phyloP scores from a whole-genome alignment of 2,888 invertebrate genomes.

The Allophyes oxyacanthae region DNA sequence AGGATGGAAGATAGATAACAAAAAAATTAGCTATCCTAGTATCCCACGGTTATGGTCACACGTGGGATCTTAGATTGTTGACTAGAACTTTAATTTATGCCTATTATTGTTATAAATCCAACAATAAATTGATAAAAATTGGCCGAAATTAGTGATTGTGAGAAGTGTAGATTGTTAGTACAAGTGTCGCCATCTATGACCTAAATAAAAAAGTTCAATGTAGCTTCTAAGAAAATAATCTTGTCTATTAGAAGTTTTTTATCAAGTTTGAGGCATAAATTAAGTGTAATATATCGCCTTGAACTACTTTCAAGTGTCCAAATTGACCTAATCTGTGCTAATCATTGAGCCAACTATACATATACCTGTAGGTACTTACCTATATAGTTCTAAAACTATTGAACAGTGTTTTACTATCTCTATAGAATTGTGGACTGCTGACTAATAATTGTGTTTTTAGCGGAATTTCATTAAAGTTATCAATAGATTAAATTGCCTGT shows the following conservation, averaged over 20 bases:
- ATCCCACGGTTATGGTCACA: background rate
- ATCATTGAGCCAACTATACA: too few relatives aligned
- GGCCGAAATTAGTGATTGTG: background rate
- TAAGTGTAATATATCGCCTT: background rate
- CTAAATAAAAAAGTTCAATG: slow-evolving; percentile 1
- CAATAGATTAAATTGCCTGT: too few relatives aligned
- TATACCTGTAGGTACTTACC: too few relatives aligned
- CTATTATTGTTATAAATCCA: background rate
- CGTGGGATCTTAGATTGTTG: slow-evolving; percentile 7
- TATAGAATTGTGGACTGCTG: too few relatives aligned
- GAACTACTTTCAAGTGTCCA: background rate
- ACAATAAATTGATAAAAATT: slow-evolving; percentile 1
- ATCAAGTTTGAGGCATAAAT: background rate
- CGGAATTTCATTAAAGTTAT: too few relatives aligned
- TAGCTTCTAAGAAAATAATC: slow-evolving; percentile 11
- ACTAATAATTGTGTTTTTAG: too few relatives aligned
- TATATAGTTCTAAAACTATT: too few relatives aligned
- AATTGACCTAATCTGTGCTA: background rate
- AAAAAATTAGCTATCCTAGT: slow-evolving; percentile 16
- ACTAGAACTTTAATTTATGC: slow-evolving; percentile 1
- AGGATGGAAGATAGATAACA: slow-evolving; percentile 33
- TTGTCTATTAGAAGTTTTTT: background rate
- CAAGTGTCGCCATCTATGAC: slow-evolving; percentile 41
- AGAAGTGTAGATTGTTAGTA: background rate
- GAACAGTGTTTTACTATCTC: too few relatives aligned